Evolutionary conservation across 1,140 invertebrate genomes (phyloP).

Genomic region (Papilio machaon): DNA sequence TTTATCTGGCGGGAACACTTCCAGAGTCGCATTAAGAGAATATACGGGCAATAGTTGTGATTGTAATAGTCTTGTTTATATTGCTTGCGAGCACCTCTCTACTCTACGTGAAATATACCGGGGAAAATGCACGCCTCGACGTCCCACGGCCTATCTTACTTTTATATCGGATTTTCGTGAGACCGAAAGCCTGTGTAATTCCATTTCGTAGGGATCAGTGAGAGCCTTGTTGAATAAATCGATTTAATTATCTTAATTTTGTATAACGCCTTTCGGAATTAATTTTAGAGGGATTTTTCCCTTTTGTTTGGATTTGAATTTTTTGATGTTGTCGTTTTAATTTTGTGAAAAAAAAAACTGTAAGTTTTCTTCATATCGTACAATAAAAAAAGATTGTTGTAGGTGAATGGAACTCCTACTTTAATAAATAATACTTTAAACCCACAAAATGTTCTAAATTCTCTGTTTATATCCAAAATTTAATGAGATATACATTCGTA

Average conservation of each 20-base stretch:
- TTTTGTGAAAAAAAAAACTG: neutral
- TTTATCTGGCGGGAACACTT: conserved; percentile 53
- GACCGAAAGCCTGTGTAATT: conserved; percentile 54
- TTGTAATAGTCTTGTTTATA: conserved; percentile 69
- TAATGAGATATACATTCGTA: neutral
- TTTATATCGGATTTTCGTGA: conserved; percentile 58
- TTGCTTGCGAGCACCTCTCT: conserved; percentile 51
- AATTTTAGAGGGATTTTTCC: conserved; percentile 11
- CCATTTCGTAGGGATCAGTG: conserved; percentile 64
- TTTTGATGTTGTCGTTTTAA: too few relatives aligned
- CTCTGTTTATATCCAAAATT: neutral
- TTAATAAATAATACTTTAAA: too few relatives aligned
- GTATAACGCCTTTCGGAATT: conserved; percentile 35
- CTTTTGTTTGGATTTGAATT: conserved; percentile 1
- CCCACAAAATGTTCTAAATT: neutral
- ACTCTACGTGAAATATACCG: conserved; percentile 44
- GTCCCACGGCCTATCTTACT: conserved; percentile 38
- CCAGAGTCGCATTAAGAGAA: conserved; percentile 58
- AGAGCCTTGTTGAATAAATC: conserved; percentile 60
- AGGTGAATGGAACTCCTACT: neutral
- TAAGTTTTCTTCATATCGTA: neutral
- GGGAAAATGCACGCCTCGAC: conserved; percentile 41
- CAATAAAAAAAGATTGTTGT: neutral
- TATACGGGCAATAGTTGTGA: conserved; percentile 66
- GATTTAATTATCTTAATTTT: conserved; percentile 59